Evolutionary conservation across 2,888 invertebrate genomes (phyloP), one percentile per base, ranked within the genome.

Genomic region (Vanessa cardui): DNA sequence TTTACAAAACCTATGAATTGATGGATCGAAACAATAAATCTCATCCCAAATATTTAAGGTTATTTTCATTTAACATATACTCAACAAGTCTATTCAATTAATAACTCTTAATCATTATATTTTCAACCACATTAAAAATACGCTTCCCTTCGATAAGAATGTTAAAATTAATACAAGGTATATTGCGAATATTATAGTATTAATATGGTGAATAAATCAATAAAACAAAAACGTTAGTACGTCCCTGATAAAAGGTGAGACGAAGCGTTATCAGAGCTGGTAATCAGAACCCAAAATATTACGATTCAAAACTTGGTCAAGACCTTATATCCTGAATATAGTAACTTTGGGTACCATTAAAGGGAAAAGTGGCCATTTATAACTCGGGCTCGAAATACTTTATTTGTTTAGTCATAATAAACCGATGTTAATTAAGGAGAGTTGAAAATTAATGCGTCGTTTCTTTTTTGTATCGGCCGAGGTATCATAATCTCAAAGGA

Each of bases 271-370:
- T 93, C 93, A 80, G 83, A 76, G 77, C 74, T 79, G 84, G 93
- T 93, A 93, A 93, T 93, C 93, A 91, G 89, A 92, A 83, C 88
- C 89, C 90, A 88, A 92, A 93, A 92, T 93, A 93, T 93, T 93
- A 93, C 90, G 89, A 92, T 89, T 90, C 89, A 89, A 89, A 92
- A 92, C 89, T 92, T 92, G 90, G 91, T 88, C 89, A 90, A 87
- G 87, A 87, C 86, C 88, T 89, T 87, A 87, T 81, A 83, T 86
- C 85, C 85, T 85, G 83, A 85, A 86, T 85, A 86, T 84, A 83
- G 80, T 82, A 85, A 86, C 87, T 83, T 82, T 80, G 85, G 83
- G 74, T 79, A 85, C 87, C 88, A 89, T 89, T 89, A 89, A 88
- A 84, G 81, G 81, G 83, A 81, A 87, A 86, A 85, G 82, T 85